Percentiles rank a stretch among this genome's conserved stretches.
Evolutionary conservation across 2,797 vertebrate species (phyloP).

Genomic region (Alectoris magna): DNA sequence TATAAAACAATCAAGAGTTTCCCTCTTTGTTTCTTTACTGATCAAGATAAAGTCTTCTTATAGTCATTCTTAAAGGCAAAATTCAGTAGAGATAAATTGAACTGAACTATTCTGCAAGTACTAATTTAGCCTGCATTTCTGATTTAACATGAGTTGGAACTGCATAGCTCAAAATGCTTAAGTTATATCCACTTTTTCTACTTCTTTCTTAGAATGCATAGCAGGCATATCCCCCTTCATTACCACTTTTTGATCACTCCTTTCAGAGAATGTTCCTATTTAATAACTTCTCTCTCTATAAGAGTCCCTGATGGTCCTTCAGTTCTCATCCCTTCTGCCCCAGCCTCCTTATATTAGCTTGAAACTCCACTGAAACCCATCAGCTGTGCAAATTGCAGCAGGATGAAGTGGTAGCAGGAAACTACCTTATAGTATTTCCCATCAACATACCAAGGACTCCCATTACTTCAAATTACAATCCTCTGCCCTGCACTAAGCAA

Average conservation of each 20-base stretch:
- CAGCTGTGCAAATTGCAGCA: neutral
- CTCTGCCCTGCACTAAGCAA: neutral
- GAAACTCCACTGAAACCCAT: neutral
- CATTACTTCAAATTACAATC: neutral
- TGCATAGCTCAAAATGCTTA: fast-evolving
- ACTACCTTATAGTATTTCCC: neutral
- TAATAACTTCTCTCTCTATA: neutral
- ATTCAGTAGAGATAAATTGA: fast-evolving
- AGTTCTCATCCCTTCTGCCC: neutral
- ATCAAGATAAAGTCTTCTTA: neutral
- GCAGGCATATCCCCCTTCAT: neutral
- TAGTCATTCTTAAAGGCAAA: neutral
- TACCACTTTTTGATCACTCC: neutral
- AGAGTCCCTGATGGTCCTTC: neutral
- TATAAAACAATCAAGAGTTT: neutral
- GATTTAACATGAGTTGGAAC: neutral
- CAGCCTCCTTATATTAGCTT: neutral
- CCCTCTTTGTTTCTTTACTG: neutral
- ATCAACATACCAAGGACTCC: neutral
- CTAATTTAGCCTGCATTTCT: neutral
- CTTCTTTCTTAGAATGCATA: neutral
- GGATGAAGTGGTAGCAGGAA: neutral
- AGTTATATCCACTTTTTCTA: neutral
- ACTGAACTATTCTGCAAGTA: neutral
- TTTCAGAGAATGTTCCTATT: neutral